Evolutionary conservation across 2,797 vertebrate species (phyloP), one percentile per base, ranked within the genome.

Genomic region (Oreortyx pictus): DNA sequence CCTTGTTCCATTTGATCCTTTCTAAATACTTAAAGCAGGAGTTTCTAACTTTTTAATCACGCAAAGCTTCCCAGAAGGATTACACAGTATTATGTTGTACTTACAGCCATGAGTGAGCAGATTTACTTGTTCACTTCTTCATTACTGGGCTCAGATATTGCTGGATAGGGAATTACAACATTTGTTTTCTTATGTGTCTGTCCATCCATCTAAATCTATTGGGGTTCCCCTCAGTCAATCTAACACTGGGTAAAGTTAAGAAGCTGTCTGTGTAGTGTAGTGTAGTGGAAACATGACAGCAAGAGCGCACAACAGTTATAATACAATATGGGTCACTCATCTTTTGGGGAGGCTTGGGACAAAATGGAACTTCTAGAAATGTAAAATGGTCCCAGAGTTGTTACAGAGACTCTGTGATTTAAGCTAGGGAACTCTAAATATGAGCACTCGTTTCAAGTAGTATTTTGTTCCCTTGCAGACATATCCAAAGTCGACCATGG

Each of bases 11-110:
- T 56, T n/a, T 70, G 31, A 82, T 73, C 20, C 17, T 11, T 86
- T 86, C 64, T 84, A 79, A 86, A 39, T 25, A 39, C 15, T 9
- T 47, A 71, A 86, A 92, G 29, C 16, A 24, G 14, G 60, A 7
- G 16, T 91, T 94, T 86, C 78, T 74, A 88, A 83, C 39, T 60
- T 89, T 66, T 77, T 88, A 65, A 50, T 68, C 16, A 25, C 9
- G 27, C 20, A 67, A 85, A 93, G 14, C 11, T 88, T 91, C 37
- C 54, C 46, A 66, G 25, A 25, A 78, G 54, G 20, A 61, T 91
- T 77, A 83, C 82, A 23, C 8, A 52, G 7, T 22, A 44, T 47
- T 80, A 56, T 44, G 29, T 61, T 62, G 65, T 86, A 61, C 77
- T 90, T 71, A 54, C 22, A 79, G 22, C 16, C 73, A 25, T 25